Percentiles rank a stretch among this genome's conserved stretches.
Evolutionary conservation across 2,113 vertebrate genomes (phyloP).

Genomic region (Platycercus adscitus): DNA sequence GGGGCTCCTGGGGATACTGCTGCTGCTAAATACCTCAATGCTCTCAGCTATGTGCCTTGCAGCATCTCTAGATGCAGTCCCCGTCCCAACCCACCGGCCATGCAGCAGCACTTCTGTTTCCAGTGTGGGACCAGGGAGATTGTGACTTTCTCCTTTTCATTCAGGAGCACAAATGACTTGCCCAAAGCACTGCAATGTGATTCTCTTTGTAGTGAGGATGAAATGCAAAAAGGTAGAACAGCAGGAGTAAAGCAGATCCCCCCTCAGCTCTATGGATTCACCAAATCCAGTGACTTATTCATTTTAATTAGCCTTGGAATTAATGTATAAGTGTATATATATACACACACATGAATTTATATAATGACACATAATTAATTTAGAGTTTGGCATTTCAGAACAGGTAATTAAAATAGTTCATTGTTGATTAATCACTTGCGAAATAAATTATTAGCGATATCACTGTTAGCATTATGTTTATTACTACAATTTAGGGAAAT

Average conservation of each 20-base stretch:
- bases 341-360: conserved; percentile 12
- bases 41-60: neutral
- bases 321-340: neutral
- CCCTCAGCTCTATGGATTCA: neutral
- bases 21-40: rapidly evolving
- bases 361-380: conserved; percentile 55
- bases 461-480: conserved; percentile 41
- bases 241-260: neutral
- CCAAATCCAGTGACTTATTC: neutral
- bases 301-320: conserved; percentile 48
- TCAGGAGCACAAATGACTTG: neutral
- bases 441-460: conserved; percentile 58
- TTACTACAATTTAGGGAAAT: conserved; percentile 63
- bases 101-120: neutral
- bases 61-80: neutral
- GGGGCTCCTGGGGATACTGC: neutral
- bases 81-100: rapidly evolving
- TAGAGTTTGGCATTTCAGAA: conserved; percentile 47
- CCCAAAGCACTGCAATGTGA: neutral
- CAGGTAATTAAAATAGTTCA: conserved; percentile 67
- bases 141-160: neutral
- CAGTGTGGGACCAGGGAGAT: neutral
- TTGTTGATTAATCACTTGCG: conserved; percentile 48
- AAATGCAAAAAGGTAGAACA: neutral
- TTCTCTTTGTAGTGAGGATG: neutral